Evolutionary conservation across 2,888 invertebrate genomes (phyloP).

Genomic region (Parnassius glacialis): DNA sequence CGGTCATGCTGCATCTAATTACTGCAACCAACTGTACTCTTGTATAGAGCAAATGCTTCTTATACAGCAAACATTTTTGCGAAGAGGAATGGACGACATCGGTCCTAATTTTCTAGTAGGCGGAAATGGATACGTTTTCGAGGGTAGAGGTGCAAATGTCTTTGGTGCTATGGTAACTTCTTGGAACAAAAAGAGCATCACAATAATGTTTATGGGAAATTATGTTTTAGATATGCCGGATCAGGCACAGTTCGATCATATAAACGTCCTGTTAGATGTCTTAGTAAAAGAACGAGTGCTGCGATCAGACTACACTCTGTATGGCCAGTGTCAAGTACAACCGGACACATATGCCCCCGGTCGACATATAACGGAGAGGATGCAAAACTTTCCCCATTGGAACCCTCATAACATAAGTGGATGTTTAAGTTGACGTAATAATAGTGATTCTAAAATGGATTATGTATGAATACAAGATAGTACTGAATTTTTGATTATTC

Average conservation of each 20-base stretch:
- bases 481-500: no score
- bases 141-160: constrained; percentile 65
- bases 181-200: constrained; percentile 53
- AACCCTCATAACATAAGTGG: constrained; percentile 37
- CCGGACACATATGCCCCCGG: constrained; percentile 52
- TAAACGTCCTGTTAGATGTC: constrained; percentile 47
- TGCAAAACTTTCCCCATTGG: constrained; percentile 54
- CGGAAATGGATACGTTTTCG: constrained; percentile 60
- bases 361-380: constrained; percentile 41
- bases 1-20: constrained; percentile 53
- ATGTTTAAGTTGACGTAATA: constrained; percentile 36
- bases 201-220: constrained; percentile 65
- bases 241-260: constrained; percentile 49
- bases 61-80: constrained; percentile 53
- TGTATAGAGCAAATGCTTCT: constrained; percentile 51
- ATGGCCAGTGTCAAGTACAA: constrained; percentile 57
- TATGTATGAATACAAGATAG: not conserved
- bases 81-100: constrained; percentile 52
- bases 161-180: constrained; percentile 51
- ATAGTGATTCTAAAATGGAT: not conserved
- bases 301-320: constrained; percentile 45
- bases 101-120: constrained; percentile 65
- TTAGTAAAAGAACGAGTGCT: constrained; percentile 48
- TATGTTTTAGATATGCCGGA: constrained; percentile 43
- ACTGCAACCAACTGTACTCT: constrained; percentile 46